Conservation (phyloP, 2,797 vertebrate genomes). For the Crocidura indochinensis region DNA sequence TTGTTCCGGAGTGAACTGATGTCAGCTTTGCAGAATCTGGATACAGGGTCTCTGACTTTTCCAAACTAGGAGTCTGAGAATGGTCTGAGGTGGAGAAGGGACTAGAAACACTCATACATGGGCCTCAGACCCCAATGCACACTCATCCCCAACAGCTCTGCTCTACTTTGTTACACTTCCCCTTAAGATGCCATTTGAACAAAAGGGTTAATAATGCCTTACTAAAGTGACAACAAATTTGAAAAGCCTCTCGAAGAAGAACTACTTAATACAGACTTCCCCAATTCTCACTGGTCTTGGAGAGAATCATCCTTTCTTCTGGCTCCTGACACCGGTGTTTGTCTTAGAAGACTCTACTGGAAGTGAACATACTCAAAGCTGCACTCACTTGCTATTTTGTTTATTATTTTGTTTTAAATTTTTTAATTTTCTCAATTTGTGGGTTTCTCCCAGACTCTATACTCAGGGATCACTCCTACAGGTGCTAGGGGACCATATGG, state of each 20-base stretch:
- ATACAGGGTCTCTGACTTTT: not conserved
- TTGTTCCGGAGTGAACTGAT: not conserved
- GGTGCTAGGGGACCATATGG: too few species aligned
- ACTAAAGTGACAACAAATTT: not conserved
- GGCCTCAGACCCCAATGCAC: not conserved
- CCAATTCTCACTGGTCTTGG: not conserved
- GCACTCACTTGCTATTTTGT: not conserved
- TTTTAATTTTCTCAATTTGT: not conserved
- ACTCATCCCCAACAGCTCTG: not conserved
- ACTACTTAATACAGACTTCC: not conserved
- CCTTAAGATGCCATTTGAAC: constrained; percentile 34
- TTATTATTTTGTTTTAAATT: not conserved
- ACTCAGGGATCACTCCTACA: too few species aligned
- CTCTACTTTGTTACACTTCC: not conserved
- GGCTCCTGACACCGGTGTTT: not conserved
- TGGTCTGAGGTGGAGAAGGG: not conserved
- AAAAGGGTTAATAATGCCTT: constrained; percentile 39
- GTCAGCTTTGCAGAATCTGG: not conserved
- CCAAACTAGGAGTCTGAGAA: not conserved
- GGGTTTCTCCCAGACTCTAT: too few species aligned
- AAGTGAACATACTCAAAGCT: constrained; percentile 44
- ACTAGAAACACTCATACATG: not conserved
- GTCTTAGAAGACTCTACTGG: not conserved
- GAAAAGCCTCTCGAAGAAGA: not conserved
- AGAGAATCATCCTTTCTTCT: not conserved